Percentiles rank a stretch among this genome's conserved stretches.
These are phyloP conservation scores for Meiosimyza platycephala DNA, from an alignment of 2,888 invertebrate genomes.

Conservation along the genomic window DNA sequence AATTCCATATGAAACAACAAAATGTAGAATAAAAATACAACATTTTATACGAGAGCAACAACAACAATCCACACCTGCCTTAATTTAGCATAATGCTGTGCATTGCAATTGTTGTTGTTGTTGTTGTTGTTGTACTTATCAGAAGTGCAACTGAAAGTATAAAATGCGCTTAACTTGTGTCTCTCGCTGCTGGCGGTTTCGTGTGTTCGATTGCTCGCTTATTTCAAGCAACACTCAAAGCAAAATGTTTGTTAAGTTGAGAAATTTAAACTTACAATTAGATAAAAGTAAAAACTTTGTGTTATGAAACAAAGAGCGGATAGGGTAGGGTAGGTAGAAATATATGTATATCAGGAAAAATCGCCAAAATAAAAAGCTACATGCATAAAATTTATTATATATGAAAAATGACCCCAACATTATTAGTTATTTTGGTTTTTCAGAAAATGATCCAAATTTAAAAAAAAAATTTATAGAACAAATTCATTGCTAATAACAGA, in stretches of 20 bases:
- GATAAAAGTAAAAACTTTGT: too few relatives aligned
- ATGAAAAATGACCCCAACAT: too few relatives aligned
- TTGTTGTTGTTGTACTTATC: conserved; percentile 28
- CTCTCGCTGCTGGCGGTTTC: neutral
- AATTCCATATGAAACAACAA: conserved; percentile 1
- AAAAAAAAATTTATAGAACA: too few relatives aligned
- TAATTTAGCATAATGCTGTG: conserved; percentile 5
- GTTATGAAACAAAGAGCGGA: too few relatives aligned
- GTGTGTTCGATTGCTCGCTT: neutral
- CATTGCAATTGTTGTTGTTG: conserved; percentile 20
- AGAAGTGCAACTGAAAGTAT: conserved; percentile 26
- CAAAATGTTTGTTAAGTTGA: neutral
- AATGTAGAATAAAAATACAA: conserved; percentile 41
- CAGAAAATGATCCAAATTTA: too few relatives aligned
- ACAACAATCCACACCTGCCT: conserved; percentile 33
- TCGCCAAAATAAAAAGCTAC: too few relatives aligned
- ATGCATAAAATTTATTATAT: too few relatives aligned
- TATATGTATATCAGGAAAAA: too few relatives aligned
- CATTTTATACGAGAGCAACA: conserved; percentile 36
- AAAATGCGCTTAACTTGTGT: conserved; percentile 18
- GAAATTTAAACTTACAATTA: neutral
- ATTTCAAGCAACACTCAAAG: neutral
- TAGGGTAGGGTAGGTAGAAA: too few relatives aligned
- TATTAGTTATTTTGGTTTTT: too few relatives aligned
- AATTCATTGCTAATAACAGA: too few relatives aligned